Base-by-base conservation (phyloP, 2,888 invertebrate species). In the Machimus atricapillus region DNA sequence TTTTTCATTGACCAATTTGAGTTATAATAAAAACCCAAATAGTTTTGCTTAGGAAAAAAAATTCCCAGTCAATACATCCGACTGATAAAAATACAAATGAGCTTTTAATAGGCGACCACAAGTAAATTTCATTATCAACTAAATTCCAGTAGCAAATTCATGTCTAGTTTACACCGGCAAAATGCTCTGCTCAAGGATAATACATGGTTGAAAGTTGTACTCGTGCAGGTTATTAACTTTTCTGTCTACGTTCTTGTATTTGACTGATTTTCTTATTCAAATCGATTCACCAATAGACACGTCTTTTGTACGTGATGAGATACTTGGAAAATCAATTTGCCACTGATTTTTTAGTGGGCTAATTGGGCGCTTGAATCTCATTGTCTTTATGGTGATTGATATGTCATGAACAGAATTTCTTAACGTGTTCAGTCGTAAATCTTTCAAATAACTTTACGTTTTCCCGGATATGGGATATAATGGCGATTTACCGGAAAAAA, bases 301-400 rank as follows among this genome's bases (percentile, higher is more conserved):
- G 78, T 78, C 43, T 19, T 78, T 78, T 23, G 14, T 78, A 78
- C 78, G 78, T 78, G 78, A 78, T 43, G n/a, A 78, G 23, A 66
- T 66, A 66, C 12, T 23, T 66, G 66, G 66, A 66, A 66, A 66
- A 66, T 66, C 66, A 66, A 66, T 66, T 66, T 19, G 66, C 66
- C 3, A 66, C 66, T 27, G 66, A 66, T 2, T 66, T 66, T 58
- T 66, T 66, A 66, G 27, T 66, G 66, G 27, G 66, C 23, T 66
- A 66, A 66, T 66, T 66, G 66, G 66, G 66, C 66, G 3, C 2
- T 66, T 66, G 66, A 66, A 78, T 6, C 78, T 37, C 40, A 43
- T 78, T 78, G 37, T 78, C 43, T 78, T 78, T 78, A 78, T 43
- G 78, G 37, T 78, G 40, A 43, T 78, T 78, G 78, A 78, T 43